Conservation (phyloP, 2,797 vertebrate species). For the Spinus pinus region DNA sequence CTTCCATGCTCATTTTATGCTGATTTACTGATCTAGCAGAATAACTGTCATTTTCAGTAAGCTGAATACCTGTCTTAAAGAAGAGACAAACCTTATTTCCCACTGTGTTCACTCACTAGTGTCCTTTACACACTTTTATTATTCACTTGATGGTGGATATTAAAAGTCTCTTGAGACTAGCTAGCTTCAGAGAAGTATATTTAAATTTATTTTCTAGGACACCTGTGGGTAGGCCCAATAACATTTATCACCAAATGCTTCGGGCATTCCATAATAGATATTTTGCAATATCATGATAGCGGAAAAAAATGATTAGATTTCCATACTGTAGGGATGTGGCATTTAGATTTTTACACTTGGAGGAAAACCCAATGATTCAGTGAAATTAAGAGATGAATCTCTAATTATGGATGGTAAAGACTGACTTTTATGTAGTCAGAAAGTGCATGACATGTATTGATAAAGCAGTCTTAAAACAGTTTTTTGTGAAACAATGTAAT, state of each 20-base stretch:
- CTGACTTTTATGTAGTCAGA: not conserved
- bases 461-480: not conserved
- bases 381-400: not conserved
- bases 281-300: not conserved
- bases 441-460: not conserved
- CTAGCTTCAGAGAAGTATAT: not conserved
- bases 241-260: not conserved
- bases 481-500: not conserved
- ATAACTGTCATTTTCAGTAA: constrained; percentile 37
- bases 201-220: not conserved
- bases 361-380: not conserved
- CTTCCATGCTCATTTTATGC: not conserved
- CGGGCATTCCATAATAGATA: not conserved
- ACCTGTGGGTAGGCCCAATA: not conserved
- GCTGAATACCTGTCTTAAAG: not conserved
- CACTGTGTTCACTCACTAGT: not conserved
- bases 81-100: not conserved
- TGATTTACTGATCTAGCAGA: constrained; percentile 13
- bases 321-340: not conserved
- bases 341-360: not conserved
- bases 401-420: not conserved
- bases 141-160: not conserved
- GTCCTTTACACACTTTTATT: not conserved
- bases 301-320: not conserved
- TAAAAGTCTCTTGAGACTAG: not conserved